Conservation (phyloP, 1,140 invertebrate species). For the Papilio polyxenes region DNA sequence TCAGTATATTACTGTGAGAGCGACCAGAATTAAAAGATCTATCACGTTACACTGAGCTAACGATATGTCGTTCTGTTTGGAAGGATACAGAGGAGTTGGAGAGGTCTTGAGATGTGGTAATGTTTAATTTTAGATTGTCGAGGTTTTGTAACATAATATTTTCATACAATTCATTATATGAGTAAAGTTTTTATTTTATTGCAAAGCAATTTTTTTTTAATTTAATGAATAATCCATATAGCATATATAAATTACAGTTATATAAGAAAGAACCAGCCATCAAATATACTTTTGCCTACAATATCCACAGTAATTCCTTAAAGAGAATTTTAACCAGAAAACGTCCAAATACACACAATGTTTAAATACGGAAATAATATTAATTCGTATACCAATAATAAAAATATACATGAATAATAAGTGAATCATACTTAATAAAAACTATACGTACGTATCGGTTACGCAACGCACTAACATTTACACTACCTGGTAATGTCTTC, state of each 20-base stretch:
- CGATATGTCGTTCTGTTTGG: constrained; percentile 6
- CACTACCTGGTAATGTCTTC: neutral
- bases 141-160: constrained; percentile 26
- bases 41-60: constrained; percentile 31
- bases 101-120: constrained; percentile 29
- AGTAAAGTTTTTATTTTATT: neutral
- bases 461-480: neutral
- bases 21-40: constrained; percentile 42
- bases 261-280: no score
- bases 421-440: neutral
- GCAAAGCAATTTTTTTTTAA: neutral
- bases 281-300: neutral
- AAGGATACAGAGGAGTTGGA: constrained; percentile 17
- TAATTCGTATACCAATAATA: constrained; percentile 16
- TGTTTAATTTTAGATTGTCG: constrained; percentile 36
- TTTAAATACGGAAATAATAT: constrained; percentile 24
- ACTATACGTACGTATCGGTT: neutral
- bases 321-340: neutral
- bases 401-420: constrained; percentile 11
- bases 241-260: neutral
- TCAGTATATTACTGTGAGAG: constrained; percentile 47
- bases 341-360: neutral
- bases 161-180: neutral
- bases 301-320: neutral
- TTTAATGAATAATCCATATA: neutral